phyloP scores from a whole-genome alignment of 2,113 vertebrate species.

The Fulmarus glacialis region DNA sequence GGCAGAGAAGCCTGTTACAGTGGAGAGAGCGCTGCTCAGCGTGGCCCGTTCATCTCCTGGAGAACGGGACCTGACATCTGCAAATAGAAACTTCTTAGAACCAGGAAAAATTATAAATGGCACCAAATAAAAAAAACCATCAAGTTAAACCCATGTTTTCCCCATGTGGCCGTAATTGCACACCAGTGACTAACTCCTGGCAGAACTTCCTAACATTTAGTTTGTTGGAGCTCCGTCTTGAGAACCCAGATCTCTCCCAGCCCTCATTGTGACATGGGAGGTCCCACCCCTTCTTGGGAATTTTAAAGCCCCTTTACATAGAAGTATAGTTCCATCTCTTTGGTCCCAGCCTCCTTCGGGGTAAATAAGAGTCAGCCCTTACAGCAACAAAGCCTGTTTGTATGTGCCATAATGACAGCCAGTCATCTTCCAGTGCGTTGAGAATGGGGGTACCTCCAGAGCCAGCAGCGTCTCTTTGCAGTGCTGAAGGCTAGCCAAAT shows the following conservation, averaged over 20 bases:
- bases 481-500: background rate
- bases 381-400: background rate
- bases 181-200: background rate
- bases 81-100: background rate
- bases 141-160: background rate
- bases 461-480: background rate
- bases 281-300: background rate
- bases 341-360: background rate
- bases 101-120: background rate
- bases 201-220: background rate
- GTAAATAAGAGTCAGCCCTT: background rate
- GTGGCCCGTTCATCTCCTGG: background rate
- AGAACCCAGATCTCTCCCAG: background rate
- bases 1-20: background rate
- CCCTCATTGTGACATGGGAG: accelerated
- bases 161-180: background rate
- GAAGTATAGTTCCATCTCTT: background rate
- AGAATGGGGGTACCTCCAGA: accelerated
- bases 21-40: accelerated
- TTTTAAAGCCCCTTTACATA: background rate
- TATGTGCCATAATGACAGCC: background rate
- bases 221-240: background rate
- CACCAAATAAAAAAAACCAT: background rate
- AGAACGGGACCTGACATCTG: background rate
- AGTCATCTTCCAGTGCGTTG: background rate